Evolutionary conservation across 1,140 invertebrate species (phyloP), one percentile per base, ranked within the genome.

Genomic region (Euwallacea similis): DNA sequence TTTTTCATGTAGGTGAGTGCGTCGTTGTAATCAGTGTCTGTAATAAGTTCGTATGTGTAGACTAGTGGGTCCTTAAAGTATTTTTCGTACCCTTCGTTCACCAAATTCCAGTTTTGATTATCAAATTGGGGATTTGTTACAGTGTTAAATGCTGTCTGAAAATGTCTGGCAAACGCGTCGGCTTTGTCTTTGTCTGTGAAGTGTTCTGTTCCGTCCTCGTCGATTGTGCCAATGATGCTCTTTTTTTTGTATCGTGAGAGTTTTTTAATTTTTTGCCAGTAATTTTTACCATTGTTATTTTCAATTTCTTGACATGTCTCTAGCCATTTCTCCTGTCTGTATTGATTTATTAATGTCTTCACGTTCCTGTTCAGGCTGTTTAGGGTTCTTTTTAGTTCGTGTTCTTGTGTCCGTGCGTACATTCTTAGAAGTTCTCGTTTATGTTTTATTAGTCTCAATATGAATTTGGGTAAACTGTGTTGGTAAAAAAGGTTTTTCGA

Each of bases 221-320:
- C 21, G 21, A 33, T 33, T 33, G 21, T 33, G 21, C 21, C 21
- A 33, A 33, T 33, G 21, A 33, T 33, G 21, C 21, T 33, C 21
- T 2, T 50, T 47, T 47, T 50, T 50, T 50, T 50, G 46, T 50
- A 50, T 0, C 46, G 46, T 13, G 46, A 50, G 46, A 60, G 58
- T 42, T 60, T 60, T 60, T 60, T 60, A 3, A 60, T 60, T 42
- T 60, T 60, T 60, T 42, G 41, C 58, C 58, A 60, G 16, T 60
- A 60, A 42, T 16, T 42, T 42, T 60, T 60, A 8, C 58, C 58
- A 16, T 33, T 0, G 11, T 60, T 41, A 13, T 15, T 33, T 11
- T 11, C 58, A 42, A 60, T 60, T 42, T 60, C 58, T 16, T 42
- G 58, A 41, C 41, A 60, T 8, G 58, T 42, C 15, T 60, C 16